Evolutionary conservation across 2,888 invertebrate species (phyloP), one percentile per base, ranked within the genome.

Genomic region (Deilephila porcellus): DNA sequence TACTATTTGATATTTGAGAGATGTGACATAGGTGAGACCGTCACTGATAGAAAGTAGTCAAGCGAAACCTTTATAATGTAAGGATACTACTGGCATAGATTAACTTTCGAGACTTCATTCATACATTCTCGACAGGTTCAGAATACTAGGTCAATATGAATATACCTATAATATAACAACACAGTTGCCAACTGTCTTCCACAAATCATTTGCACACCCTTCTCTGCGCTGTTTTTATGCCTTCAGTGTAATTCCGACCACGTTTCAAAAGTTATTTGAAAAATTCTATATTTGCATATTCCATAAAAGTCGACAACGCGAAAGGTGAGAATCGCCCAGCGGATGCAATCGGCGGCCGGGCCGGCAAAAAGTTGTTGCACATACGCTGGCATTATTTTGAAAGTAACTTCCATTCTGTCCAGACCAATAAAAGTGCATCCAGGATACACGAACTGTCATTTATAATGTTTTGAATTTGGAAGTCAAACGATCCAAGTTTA

Each of bases 191-290:
- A 45, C 6, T 56, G 17, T 19, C n/a, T n/a, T 14, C 14, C 17
- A 56, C n/a, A n/a, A n/a, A n/a, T 56, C 17, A 56, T 56, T 56
- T 56, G 19, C 56, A 56, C n/a, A n/a, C 56, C 17, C 56, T 56
- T 56, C 19, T 19, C 56, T 56, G 14, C 56, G 7, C n/a, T n/a
- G 17, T 56, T 17, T 52, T 56, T 56, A 14, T 56, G 45, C 14
- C 45, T 56, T 56, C 56, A n/a, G 19, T n/a, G n/a, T 56, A 56
- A 56, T 56, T 56, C n/a, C 17, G n/a, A 56, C 56, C 56, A 53
- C 53, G 56, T 56, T n/a, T 56, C 56, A n/a, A n/a, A 56, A 56
- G 56, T 56, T 56, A 56, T 56, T 56, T 56, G n/a, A 56, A 56
- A 56, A 56, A n/a, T 56, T 17, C 56, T 17, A 56, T n/a, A 56